phyloP scores from a whole-genome alignment of 2,888 invertebrate species.

The Sinotaia quadrata region DNA sequence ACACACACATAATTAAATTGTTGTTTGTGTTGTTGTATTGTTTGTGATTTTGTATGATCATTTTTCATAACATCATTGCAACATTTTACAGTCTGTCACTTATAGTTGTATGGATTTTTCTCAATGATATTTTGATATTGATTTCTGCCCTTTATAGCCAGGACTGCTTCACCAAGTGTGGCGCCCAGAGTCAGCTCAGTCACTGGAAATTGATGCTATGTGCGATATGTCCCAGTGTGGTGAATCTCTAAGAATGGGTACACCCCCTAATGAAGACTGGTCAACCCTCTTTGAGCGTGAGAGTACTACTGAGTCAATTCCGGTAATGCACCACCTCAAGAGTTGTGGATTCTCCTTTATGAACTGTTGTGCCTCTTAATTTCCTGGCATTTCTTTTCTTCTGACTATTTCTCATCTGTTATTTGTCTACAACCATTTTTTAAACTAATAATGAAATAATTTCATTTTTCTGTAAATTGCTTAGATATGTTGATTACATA shows the following conservation, averaged over 20 bases:
- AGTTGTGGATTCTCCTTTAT: neutral
- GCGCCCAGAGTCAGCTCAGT: slow-evolving; percentile 56
- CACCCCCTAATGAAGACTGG: slow-evolving; percentile 40
- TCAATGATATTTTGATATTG: no score
- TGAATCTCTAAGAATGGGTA: slow-evolving; percentile 39
- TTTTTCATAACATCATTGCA: no score
- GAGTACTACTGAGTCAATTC: slow-evolving; percentile 54
- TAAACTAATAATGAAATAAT: no score
- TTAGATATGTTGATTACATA: no score
- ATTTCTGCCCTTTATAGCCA: slow-evolving; percentile 40
- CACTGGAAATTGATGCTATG: slow-evolving; percentile 58
- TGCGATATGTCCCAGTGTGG: slow-evolving; percentile 51
- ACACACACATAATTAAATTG: no score
- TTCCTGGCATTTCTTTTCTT: neutral
- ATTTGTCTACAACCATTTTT: no score
- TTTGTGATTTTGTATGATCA: no score
- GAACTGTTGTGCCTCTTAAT: neutral
- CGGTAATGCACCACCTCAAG: slow-evolving; percentile 39
- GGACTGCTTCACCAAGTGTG: slow-evolving; percentile 46
- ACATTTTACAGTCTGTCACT: no score
- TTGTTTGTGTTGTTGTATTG: no score
- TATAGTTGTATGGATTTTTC: no score
- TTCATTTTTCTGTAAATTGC: no score
- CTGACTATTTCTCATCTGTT: neutral
- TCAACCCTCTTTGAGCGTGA: slow-evolving; percentile 54